Base-by-base conservation (phyloP, 2,113 vertebrate genomes). In the Myotis brandtii region DNA sequence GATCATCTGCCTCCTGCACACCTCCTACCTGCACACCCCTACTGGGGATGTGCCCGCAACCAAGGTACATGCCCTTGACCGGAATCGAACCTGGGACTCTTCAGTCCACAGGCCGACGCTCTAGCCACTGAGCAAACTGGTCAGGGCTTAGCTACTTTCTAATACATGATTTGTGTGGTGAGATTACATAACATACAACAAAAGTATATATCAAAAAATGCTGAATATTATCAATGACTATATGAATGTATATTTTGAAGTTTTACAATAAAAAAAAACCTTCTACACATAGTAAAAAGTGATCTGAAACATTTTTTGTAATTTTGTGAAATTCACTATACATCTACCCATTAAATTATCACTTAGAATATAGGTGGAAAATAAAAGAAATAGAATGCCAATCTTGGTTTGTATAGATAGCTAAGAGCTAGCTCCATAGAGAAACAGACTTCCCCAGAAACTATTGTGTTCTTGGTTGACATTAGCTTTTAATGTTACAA, bases 361-460 rank as follows among this genome's bases (percentile, higher is more conserved):
- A 64, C 34, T 56, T 11, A 52, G 32, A 87, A 90, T 69, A 67
- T 17, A 54, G 5, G 50, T 50, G 5, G 81, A 92, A 81, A 84
- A 85, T 34, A 3, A 84, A 75, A 89, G 48, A 16, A 95, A 82
- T 10, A 81, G 69, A 82, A 91, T 77, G 27, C 14, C 48, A 75
- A 66, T 52, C 62, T 91, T 75, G 40, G 40, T 86, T 89, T 86
- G 56, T 4, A 23, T 23, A 88, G 30, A 59, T 30, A 86, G 40
- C 13, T 30, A 95, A 87, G n/a, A 94, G 75, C 18, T 62, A 72
- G 34, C 0, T 70, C 67, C 69, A 83, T 8, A 84, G 7, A 89
- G 37, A 89, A 89, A 59, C 6, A 67, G 6, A 54, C 75, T 84
- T 94, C 91, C 43, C 70, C 32, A 84, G 83, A 93, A 97, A 94